Base-by-base conservation (phyloP, 1,140 invertebrate genomes). In the Epicauta chinensis region DNA sequence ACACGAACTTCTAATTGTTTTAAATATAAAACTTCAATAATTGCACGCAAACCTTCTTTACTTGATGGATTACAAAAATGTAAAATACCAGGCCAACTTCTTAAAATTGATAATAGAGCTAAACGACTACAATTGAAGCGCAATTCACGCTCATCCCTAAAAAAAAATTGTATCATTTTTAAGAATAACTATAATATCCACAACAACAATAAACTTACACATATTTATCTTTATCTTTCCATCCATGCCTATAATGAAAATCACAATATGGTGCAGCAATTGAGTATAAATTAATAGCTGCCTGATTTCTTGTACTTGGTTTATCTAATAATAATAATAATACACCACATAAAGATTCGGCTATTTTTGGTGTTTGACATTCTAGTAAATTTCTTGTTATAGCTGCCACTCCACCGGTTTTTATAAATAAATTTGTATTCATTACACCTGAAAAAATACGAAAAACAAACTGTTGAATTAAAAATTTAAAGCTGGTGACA, bases 181-280 rank as follows among this genome's bases (percentile, higher is more conserved):
- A n/a, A n/a, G n/a, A n/a, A n/a, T n/a, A n/a, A n/a, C n/a, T n/a
- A n/a, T n/a, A n/a, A n/a, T n/a, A 6, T 12, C 5, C 42, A 31
- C 14, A 6, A 14, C 3, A n/a, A 3, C 4, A 2, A 7, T n/a
- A 2, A 35, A 36, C 45, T 47, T 10, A 47, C 45, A 47, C 45
- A 38, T 34, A 47, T 37, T 47, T 47, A 37, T 65, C 66, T 56
- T 69, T 68, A 51, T 71, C 69, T 54, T 67, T 68, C 64, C 62
- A 66, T 3, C 61, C 66, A 56, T 69, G 69, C 68, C 81, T 69
- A 78, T 81, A 89, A 64, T 94, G 88, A 61, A 91, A 86, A 74
- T 97, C 93, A 61, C 91, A 95, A 62, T 94, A 95, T 2, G 93
- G 91, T 1, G 91, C 90, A 35, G 93, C 84, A 2, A 97, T 75